Base-by-base conservation (phyloP, 2,888 invertebrate species). In the Caenorhabditis afra region DNA sequence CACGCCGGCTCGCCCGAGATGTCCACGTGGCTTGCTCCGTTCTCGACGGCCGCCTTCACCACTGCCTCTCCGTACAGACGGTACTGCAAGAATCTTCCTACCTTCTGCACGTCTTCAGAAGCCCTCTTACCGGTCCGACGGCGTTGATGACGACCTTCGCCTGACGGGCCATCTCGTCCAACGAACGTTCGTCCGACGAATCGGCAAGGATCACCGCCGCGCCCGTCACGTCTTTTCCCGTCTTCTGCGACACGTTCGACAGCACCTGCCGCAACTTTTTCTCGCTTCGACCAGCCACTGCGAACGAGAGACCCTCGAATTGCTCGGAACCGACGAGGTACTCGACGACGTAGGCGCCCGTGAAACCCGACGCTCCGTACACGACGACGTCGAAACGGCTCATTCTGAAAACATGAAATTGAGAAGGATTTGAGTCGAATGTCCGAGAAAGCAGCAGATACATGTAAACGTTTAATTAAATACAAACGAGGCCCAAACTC, bases 321-420 rank as follows among this genome's bases (percentile, higher is more conserved):
- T 79, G 91, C 86, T 61, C 79, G 3, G 84, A 83, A 18, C 79
- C 81, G 14, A 91, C 92, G 16, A 93, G 86, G 88, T 94, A 94
- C 81, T 93, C 93, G 0, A 95, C 94, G 0, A 95, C 94, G 91
- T 94, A 94, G 91, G 94, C 94, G 1, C 97, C 98, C 0, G 97
- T 97, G 91, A 94, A 97, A 29, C 97, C 97, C 0, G 95, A 94
- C 0, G 97, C 97, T 23, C 97, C 98, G 90, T 97, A 97, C 87
- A 98, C 93, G 8, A 98, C 93, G 5, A 97, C 89, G 91, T 97
- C 96, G 74, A 74, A 71, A 22, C 68, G 73, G 41, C 41, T 64
- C 79, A 79, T 79, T 44, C 68, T 74, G 64, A 14, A 62, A 62
- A 53, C 5, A 37, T 8, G 49, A 1, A n/a, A n/a, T 1, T n/a